phyloP scores from a whole-genome alignment of 92 coral and sea anemone species.

The Blastomussa wellsi region DNA sequence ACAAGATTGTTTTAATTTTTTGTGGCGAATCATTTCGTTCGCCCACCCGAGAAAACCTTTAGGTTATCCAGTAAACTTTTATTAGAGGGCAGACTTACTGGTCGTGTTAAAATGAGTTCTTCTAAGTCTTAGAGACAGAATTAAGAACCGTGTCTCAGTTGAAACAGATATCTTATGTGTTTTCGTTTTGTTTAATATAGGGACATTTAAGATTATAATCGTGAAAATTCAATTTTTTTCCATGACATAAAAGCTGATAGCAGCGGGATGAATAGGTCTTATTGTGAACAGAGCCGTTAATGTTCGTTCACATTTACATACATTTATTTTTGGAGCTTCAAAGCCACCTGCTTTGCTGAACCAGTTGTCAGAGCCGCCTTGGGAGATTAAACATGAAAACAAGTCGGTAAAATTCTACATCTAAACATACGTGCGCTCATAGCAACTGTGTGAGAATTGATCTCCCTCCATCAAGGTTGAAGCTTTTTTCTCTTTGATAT shows the following conservation, averaged over 20 bases:
- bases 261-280: slow-evolving; percentile 7
- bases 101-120: neutral
- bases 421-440: neutral
- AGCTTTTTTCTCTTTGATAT: neutral
- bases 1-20: slow-evolving; percentile 10
- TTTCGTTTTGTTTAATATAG: slow-evolving; percentile 14
- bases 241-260: slow-evolving; percentile 3
- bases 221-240: slow-evolving; percentile 35
- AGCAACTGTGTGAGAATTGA: neutral
- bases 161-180: neutral
- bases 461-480: neutral
- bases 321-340: slow-evolving; percentile 40
- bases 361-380: slow-evolving; percentile 32
- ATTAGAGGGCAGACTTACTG: neutral
- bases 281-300: slow-evolving; percentile 48
- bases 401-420: slow-evolving; percentile 19
- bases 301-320: slow-evolving; percentile 59
- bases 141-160: neutral
- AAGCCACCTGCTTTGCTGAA: slow-evolving; percentile 39
- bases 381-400: slow-evolving; percentile 38
- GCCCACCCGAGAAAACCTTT: neutral
- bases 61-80: slow-evolving; percentile 1
- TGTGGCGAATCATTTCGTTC: slow-evolving; percentile 15
- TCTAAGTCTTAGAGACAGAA: neutral
- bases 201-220: slow-evolving; percentile 34